Base-by-base conservation (phyloP, 2,888 invertebrate genomes). In the Atethmia centrago region DNA sequence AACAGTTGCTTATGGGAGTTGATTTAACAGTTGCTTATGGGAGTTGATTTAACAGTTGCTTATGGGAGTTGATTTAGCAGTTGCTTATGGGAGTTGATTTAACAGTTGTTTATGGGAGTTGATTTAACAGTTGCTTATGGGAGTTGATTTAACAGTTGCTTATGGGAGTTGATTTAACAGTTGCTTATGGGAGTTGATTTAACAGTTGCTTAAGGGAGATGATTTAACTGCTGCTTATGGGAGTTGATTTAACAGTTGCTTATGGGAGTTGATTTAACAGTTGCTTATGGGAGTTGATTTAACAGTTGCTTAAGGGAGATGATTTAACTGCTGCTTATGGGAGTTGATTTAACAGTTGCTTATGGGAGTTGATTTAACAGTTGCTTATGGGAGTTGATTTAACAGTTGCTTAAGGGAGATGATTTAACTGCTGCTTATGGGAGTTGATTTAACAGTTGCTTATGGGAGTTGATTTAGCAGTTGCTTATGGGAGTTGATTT, bases 31-130 rank as follows among this genome's bases (percentile, higher is more conserved):
- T 14, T 65, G 61, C 49, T 28, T 45, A 25, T n/a, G n/a, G n/a
- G n/a, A n/a, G n/a, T n/a, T n/a, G 12, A 62, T 55, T 66, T 40
- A 45, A 42, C 47, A 65, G 14, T 14, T 65, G 61, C 49, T 28
- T 45, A 25, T n/a, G n/a, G n/a, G n/a, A n/a, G n/a, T n/a, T n/a
- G 12, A 62, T 55, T 66, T 40, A 45, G 49, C 47, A 65, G 14
- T 14, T 65, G 61, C 49, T 28, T 45, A 25, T n/a, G n/a, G n/a
- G n/a, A n/a, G n/a, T n/a, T n/a, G 12, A 62, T 55, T 66, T 40
- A 45, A 42, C 47, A 65, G 14, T 14, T 65, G 61, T 42, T 28
- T 45, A 25, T n/a, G n/a, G n/a, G n/a, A n/a, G n/a, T n/a, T n/a
- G 12, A 62, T 55, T 66, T 40, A 45, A 42, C 47, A 65, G 14